phyloP scores from a whole-genome alignment of 2,888 invertebrate species.

The Calephelis perditalis region DNA sequence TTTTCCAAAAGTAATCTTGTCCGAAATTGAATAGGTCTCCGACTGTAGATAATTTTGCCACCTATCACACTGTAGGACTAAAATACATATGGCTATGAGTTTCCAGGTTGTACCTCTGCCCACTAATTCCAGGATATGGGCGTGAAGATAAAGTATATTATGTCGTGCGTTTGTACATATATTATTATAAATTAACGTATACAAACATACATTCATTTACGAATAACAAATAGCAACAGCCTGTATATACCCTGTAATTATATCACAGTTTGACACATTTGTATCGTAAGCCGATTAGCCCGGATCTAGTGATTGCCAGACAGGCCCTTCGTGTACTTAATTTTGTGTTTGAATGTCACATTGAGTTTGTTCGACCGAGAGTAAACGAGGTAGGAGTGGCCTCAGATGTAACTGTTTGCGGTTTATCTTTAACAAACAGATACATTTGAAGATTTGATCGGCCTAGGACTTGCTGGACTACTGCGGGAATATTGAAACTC shows the following conservation, averaged over 20 bases:
- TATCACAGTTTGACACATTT: conserved; percentile 19
- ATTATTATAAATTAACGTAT: too few species aligned
- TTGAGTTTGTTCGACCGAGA: conserved; percentile 6
- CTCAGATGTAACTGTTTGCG: conserved; percentile 10
- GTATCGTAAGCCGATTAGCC: conserved; percentile 24
- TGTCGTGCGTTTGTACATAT: too few species aligned
- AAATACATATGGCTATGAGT: too few species aligned
- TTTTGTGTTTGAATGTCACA: conserved; percentile 22
- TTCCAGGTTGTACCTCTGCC: too few species aligned
- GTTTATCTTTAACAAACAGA: conserved; percentile 8
- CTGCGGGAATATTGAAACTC: too few species aligned
- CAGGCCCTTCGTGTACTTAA: conserved; percentile 22
- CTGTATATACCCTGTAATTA: conserved; percentile 17
- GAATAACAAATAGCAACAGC: conserved; percentile 4
- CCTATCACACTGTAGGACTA: too few species aligned
- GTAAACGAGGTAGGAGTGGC: conserved; percentile 9
- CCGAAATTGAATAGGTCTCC: too few species aligned
- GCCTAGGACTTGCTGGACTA: background rate
- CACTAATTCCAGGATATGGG: too few species aligned
- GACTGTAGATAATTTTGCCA: too few species aligned
- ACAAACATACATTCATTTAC: too few species aligned
- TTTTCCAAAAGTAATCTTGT: too few species aligned
- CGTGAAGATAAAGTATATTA: too few species aligned
- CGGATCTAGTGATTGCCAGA: conserved; percentile 25
- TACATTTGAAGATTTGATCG: background rate